phyloP scores from a whole-genome alignment of 2,888 invertebrate species.

The Entomobrya proxima region DNA sequence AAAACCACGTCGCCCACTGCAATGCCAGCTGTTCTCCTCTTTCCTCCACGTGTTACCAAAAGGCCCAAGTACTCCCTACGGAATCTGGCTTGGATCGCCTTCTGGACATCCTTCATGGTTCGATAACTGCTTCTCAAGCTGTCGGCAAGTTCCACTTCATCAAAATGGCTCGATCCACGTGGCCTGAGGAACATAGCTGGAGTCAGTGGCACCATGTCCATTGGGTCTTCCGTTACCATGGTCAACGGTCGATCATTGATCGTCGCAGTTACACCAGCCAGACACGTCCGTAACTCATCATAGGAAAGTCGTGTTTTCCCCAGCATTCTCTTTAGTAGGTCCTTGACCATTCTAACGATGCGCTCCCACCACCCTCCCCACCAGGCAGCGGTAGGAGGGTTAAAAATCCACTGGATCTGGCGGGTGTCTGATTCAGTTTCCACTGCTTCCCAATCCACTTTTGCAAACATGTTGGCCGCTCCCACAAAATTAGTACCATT shows the following conservation, averaged over 20 bases:
- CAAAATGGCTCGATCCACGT: neutral
- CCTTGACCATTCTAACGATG: neutral
- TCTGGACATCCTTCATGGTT: neutral
- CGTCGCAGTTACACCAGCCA: neutral
- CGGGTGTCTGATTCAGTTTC: too few species aligned
- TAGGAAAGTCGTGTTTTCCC: neutral
- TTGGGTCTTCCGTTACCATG: neutral
- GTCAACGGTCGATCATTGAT: constrained; percentile 11
- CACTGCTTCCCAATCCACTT: neutral
- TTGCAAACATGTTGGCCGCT: neutral
- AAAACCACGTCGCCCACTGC: neutral
- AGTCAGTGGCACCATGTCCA: neutral
- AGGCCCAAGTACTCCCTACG: neutral
- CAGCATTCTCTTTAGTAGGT: neutral
- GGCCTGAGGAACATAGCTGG: neutral
- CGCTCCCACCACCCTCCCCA: constrained; percentile 30
- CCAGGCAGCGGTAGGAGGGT: constrained; percentile 9
- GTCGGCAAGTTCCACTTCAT: neutral
- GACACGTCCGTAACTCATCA: neutral
- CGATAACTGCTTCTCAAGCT: neutral
- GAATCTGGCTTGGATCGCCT: neutral
- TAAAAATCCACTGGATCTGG: constrained; percentile 18
- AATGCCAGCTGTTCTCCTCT: neutral
- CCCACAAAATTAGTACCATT: constrained; percentile 34
- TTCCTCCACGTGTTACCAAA: neutral